Evolutionary conservation across 2,113 vertebrate genomes (phyloP), one percentile per base, ranked within the genome.

Genomic region (Nyctibius bracteatus): DNA sequence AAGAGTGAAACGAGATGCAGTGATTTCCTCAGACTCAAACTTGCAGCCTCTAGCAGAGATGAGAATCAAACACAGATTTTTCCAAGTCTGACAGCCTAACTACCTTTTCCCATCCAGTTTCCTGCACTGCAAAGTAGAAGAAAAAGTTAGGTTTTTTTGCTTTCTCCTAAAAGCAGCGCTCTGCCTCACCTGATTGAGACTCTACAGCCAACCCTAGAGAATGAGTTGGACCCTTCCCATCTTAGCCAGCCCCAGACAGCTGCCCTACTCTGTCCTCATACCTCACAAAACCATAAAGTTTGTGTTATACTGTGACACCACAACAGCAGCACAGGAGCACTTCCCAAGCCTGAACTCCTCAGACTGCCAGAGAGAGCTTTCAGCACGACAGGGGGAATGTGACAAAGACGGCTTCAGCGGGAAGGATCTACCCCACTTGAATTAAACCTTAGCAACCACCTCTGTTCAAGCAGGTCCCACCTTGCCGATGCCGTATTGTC

Each of bases 401-500:
- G 16, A 44, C 8, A 63, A 71, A 81, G 46, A 17, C 3, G 1
- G 16, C 31, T 68, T 87, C 47, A 41, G 16, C 4, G 1, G 9
- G 28, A 81, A 16, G 6, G 27, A 84, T 77, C 49, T n/a, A 41
- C 19, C 33, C 31, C 18, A 12, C 52, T 41, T 46, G 15, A 92
- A 73, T 27, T 49, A 73, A 85, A 86, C 28, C 22, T 75, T 57
- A 94, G 51, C 14, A 7, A 20, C 21, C 31, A 49, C 37, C 51
- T 90, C 78, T 61, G 10, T 21, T 87, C 57, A 57, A 65, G 44
- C 9, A 44, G 39, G 10, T 88, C 44, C 49, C 46, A 62, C 43
- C 25, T 63, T n/a, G 9, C 16, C 0, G 0, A 52, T 30, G 52
- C 39, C 6, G 2, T 10, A 77, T 6, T 19, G 13, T 47, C 54